phyloP scores from a whole-genome alignment of 1,140 invertebrate species.

The Pseudomyrmex pallidus region DNA sequence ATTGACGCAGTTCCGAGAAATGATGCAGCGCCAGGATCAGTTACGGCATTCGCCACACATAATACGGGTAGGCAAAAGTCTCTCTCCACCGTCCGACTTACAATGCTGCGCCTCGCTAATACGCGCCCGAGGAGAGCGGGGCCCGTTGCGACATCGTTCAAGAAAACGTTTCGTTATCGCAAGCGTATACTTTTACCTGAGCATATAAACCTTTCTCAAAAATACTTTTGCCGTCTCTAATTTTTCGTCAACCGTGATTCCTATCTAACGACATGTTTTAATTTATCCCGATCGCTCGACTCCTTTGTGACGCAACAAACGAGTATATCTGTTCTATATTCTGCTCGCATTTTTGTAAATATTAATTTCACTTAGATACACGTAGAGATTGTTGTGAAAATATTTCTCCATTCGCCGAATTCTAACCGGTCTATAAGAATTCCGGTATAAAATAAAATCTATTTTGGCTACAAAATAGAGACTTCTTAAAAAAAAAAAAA shows the following conservation, averaged over 20 bases:
- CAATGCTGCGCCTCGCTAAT: slow-evolving; percentile 46
- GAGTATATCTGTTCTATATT: not conserved
- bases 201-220: slow-evolving; percentile 29
- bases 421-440: not conserved
- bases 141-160: slow-evolving; percentile 58
- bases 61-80: slow-evolving; percentile 55
- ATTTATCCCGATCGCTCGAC: not conserved
- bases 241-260: too few relatives aligned
- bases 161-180: slow-evolving; percentile 71
- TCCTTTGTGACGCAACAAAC: not conserved
- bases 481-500: too few relatives aligned
- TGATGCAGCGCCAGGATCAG: slow-evolving; percentile 22
- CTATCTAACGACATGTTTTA: not conserved
- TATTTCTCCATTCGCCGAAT: not conserved
- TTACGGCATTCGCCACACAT: slow-evolving; percentile 48
- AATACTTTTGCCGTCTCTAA: slow-evolving; percentile 22
- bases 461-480: too few relatives aligned
- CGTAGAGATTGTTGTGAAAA: not conserved
- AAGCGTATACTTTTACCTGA: slow-evolving; percentile 56
- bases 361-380: not conserved
- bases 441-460: too few relatives aligned
- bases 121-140: slow-evolving; percentile 8
- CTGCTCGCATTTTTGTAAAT: not conserved
- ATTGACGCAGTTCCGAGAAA: slow-evolving; percentile 64
- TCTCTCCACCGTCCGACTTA: slow-evolving; percentile 15